These are phyloP conservation scores for Alectura lathami DNA, from an alignment of 2,113 vertebrate genomes.

Conservation along the genomic window DNA sequence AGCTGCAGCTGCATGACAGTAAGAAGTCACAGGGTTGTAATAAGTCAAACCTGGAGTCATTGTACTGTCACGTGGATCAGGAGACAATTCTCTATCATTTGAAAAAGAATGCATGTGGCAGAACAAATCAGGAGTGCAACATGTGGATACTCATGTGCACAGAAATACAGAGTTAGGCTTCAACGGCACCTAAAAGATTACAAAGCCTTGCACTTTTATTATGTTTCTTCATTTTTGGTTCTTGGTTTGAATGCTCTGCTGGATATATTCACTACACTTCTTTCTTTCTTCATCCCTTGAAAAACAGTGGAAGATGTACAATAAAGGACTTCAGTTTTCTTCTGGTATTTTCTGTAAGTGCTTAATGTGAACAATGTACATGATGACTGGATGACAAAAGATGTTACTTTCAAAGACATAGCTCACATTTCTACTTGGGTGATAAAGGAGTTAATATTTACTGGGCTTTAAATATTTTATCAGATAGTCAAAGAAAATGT, in stretches of 20 bases:
- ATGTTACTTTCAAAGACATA: fast-evolving
- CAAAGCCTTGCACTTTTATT: background rate
- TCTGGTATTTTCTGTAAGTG: background rate
- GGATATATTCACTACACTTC: background rate
- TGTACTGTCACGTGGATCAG: background rate
- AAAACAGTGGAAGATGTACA: background rate
- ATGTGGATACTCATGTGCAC: background rate
- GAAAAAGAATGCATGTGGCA: background rate
- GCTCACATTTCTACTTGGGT: background rate
- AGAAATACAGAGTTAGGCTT: background rate
- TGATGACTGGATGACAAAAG: background rate
- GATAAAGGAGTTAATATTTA: background rate
- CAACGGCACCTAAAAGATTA: background rate
- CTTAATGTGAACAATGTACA: background rate
- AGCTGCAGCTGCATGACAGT: background rate
- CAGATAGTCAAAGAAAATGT: background rate
- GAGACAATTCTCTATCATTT: background rate
- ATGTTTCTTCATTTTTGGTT: background rate
- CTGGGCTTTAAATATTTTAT: background rate
- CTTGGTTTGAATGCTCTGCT: background rate
- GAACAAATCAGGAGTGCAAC: background rate
- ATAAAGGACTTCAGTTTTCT: background rate
- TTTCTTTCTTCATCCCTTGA: background rate
- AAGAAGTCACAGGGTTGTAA: background rate
- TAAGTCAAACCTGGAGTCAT: background rate